A percentile compares a stretch with the other conserved stretches of the same genome.
These are phyloP conservation scores for Tangara arthus DNA, from an alignment of 2,797 vertebrate genomes.

Conservation along the genomic window DNA sequence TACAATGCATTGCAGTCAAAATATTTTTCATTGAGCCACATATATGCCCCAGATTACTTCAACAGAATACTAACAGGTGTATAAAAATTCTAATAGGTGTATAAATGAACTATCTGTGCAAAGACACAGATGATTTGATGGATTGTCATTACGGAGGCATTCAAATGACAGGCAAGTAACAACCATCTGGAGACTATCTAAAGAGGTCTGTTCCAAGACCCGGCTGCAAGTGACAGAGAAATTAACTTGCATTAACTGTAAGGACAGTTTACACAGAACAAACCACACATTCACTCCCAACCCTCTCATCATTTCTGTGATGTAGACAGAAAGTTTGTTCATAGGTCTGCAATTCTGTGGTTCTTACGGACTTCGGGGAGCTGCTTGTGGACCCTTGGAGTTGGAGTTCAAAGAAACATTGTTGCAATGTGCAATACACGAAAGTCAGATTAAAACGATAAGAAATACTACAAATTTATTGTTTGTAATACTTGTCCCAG, in stretches of 20 bases:
- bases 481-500: not conserved
- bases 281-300: not conserved
- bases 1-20: not conserved
- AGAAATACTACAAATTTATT: not conserved
- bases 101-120: not conserved
- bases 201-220: not conserved
- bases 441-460: not conserved
- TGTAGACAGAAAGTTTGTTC: not conserved
- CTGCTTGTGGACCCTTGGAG: not conserved
- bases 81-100: not conserved
- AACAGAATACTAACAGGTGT: not conserved
- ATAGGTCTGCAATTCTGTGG: not conserved
- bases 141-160: not conserved
- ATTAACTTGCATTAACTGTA: not conserved
- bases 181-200: conserved; percentile 12
- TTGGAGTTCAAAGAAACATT: not conserved
- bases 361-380: not conserved
- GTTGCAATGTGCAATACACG: not conserved
- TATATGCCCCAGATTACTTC: not conserved
- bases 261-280: not conserved
- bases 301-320: not conserved
- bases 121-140: not conserved
- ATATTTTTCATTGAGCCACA: not conserved
- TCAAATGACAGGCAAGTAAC: not conserved
- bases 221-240: not conserved